These are phyloP conservation scores for Tricholaema leucomelas DNA, from an alignment of 2,113 vertebrate species.

Conservation along the genomic window DNA sequence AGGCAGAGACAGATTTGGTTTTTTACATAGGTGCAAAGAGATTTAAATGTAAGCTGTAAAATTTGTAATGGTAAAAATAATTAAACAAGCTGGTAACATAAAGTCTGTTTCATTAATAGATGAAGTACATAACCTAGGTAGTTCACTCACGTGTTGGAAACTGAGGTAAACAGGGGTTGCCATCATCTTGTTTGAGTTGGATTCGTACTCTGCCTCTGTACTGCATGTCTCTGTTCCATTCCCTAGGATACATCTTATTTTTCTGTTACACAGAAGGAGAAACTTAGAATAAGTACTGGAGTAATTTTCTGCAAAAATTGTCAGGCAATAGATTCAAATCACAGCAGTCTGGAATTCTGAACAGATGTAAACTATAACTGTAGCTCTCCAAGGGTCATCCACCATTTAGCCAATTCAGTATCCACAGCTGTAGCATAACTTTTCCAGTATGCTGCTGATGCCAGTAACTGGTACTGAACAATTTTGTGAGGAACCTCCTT, in stretches of 20 bases:
- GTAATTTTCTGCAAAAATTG: not conserved
- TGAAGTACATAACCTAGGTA: not conserved
- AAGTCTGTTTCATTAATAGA: not conserved
- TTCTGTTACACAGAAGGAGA: constrained; percentile 51
- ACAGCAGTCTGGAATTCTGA: not conserved
- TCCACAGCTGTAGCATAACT: rapidly evolving
- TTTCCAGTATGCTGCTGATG: not conserved
- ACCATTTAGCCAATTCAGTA: not conserved
- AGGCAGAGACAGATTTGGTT: not conserved
- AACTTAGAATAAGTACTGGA: not conserved
- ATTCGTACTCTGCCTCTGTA: constrained; percentile 91
- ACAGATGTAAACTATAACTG: rapidly evolving
- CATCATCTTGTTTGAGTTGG: constrained; percentile 91
- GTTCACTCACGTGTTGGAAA: constrained; percentile 87
- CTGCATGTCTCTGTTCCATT: constrained; percentile 93
- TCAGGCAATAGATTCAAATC: not conserved
- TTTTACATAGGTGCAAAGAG: not conserved
- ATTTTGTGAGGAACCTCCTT: not conserved
- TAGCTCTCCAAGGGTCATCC: not conserved
- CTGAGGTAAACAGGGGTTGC: constrained; percentile 85
- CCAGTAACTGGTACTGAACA: not conserved
- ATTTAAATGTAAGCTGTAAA: not conserved
- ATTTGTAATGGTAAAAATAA: not conserved
- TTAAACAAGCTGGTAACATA: not conserved
- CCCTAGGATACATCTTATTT: constrained; percentile 94